Evolutionary conservation across 2,888 invertebrate species (phyloP).

Genomic region (Tachina lurida): DNA sequence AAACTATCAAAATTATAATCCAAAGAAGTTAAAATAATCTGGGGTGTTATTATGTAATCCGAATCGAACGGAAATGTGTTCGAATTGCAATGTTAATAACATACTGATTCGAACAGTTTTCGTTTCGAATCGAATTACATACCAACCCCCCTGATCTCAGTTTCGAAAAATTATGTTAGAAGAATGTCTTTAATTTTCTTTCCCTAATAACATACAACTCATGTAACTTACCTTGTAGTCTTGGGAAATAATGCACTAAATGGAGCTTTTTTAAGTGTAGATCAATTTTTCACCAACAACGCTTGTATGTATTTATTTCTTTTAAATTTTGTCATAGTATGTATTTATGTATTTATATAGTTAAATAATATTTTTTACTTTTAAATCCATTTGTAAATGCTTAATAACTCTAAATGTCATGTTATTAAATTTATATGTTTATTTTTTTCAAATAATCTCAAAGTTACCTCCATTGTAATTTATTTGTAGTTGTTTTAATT

Average conservation of each 20-base stretch:
- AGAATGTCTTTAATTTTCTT: too few relatives aligned
- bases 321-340: conserved; percentile 65
- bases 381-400: conserved; percentile 65
- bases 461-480: conserved; percentile 73
- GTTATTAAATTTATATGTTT: conserved; percentile 43
- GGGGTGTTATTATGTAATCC: too few relatives aligned
- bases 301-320: conserved; percentile 71
- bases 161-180: too few relatives aligned
- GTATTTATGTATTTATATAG: conserved; percentile 59
- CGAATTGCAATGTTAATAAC: too few relatives aligned
- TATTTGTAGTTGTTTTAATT: conserved; percentile 37
- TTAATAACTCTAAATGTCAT: conserved; percentile 47
- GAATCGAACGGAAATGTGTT: too few relatives aligned
- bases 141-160: too few relatives aligned
- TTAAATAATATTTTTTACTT: conserved; percentile 56
- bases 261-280: conserved; percentile 75
- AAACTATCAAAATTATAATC: too few relatives aligned
- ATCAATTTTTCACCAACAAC: conserved; percentile 80
- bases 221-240: background rate
- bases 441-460: conserved; percentile 59
- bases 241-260: background rate
- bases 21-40: too few relatives aligned
- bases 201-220: too few relatives aligned
- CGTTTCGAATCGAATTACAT: too few relatives aligned
- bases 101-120: too few relatives aligned